Conservation (phyloP, 2,888 invertebrate species). For the Microctonus brassicae region DNA sequence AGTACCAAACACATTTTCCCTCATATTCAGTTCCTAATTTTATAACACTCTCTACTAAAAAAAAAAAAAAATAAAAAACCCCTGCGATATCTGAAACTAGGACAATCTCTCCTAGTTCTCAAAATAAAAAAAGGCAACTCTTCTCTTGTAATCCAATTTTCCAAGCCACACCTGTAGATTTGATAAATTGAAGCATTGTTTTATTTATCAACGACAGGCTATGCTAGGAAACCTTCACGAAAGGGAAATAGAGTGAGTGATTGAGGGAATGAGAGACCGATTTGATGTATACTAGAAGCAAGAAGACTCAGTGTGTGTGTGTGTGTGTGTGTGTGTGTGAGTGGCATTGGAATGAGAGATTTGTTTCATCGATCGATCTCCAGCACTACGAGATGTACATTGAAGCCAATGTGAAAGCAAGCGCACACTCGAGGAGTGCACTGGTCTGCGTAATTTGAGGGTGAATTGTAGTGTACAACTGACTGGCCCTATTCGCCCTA, state of each 20-base stretch:
- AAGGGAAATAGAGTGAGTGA: background rate
- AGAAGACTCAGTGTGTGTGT: too few relatives aligned
- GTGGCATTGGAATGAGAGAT: background rate
- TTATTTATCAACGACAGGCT: conserved; percentile 11
- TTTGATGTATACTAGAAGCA: background rate
- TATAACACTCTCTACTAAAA: too few relatives aligned
- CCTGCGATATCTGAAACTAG: too few relatives aligned
- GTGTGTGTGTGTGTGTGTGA: background rate
- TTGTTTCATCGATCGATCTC: background rate
- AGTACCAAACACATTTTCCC: too few relatives aligned
- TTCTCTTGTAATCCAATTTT: too few relatives aligned
- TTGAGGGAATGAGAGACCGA: background rate
- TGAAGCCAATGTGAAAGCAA: background rate
- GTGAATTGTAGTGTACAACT: conserved; percentile 35
- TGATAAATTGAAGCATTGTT: background rate
- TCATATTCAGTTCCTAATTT: too few relatives aligned
- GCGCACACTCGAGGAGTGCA: conserved; percentile 35
- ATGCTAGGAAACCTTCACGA: too few relatives aligned
- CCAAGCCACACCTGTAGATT: conserved; percentile 19
- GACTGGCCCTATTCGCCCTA: conserved; percentile 20
- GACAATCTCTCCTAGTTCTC: too few relatives aligned
- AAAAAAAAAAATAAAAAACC: too few relatives aligned
- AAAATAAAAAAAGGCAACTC: too few relatives aligned
- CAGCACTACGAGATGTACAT: background rate
- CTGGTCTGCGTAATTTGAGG: conserved; percentile 49